Evolutionary conservation across 1,140 invertebrate genomes (phyloP).

Genomic region (Meloidogyne chitwoodi): DNA sequence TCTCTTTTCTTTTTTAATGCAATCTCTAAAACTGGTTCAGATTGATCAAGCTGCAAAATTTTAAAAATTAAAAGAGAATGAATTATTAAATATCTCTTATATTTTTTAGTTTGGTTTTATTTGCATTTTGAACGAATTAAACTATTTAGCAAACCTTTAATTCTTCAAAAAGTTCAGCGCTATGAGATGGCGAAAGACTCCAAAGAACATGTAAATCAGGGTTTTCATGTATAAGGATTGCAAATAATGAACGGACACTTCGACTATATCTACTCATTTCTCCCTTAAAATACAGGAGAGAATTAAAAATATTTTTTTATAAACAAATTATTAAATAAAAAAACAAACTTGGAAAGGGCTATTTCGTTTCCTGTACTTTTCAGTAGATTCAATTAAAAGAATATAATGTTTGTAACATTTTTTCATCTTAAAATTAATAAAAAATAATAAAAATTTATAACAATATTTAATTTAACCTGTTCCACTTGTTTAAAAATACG

Average conservation of each 20-base stretch:
- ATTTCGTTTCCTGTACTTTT: conserved; percentile 48
- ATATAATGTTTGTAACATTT: conserved; percentile 48
- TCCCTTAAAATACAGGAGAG: conserved; percentile 30
- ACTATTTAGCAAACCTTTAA: conserved; percentile 45
- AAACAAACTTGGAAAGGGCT: conserved; percentile 49
- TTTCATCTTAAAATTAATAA: conserved; percentile 33
- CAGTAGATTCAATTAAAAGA: conserved; percentile 53
- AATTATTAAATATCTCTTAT: too few species aligned
- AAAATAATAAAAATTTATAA: neutral
- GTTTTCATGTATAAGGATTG: conserved; percentile 43
- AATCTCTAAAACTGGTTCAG: neutral
- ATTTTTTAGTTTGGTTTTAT: too few species aligned
- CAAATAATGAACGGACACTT: conserved; percentile 50
- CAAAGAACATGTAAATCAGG: conserved; percentile 46
- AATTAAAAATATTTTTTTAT: neutral
- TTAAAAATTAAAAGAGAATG: neutral
- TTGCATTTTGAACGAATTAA: too few species aligned
- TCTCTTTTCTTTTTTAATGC: neutral
- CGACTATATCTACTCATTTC: conserved; percentile 47
- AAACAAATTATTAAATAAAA: neutral
- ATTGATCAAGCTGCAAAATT: neutral
- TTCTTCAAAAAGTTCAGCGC: conserved; percentile 56
- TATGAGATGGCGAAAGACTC: conserved; percentile 44
- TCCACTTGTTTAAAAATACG: conserved; percentile 89
- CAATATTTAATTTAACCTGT: conserved; percentile 35